phyloP scores from a whole-genome alignment of 2,888 invertebrate genomes.

The Pteria penguin region DNA sequence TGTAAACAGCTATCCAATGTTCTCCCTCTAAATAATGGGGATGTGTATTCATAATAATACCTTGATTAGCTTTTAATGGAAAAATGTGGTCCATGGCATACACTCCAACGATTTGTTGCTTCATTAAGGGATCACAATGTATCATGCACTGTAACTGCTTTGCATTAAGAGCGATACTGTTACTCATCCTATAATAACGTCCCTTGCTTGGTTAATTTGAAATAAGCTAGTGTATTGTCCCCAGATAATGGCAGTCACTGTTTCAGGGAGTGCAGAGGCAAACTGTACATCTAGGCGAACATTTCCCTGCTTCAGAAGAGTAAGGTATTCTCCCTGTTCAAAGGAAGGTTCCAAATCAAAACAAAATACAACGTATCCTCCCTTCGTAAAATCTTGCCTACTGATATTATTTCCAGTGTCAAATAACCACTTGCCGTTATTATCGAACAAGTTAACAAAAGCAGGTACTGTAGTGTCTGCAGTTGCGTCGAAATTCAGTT shows the following conservation, averaged over 20 bases:
- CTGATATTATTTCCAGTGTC: conserved; percentile 32
- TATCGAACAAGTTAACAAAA: conserved; percentile 35
- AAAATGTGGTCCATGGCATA: conserved; percentile 17
- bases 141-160: conserved; percentile 20
- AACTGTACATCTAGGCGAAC: conserved; percentile 28
- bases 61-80: background rate
- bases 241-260: conserved; percentile 14
- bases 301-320: conserved; percentile 33
- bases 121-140: conserved; percentile 14
- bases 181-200: conserved; percentile 1
- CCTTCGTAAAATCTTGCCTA: conserved; percentile 8
- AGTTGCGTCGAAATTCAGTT: conserved; percentile 31
- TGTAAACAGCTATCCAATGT: conserved; percentile 26
- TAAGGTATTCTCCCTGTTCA: conserved; percentile 2
- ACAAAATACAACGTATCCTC: conserved; percentile 21
- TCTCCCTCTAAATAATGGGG: background rate
- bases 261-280: conserved; percentile 1
- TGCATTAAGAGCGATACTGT: background rate
- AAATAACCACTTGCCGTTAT: conserved; percentile 35
- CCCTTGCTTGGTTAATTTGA: conserved; percentile 14
- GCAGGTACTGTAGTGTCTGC: conserved; percentile 30
- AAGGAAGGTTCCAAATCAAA: conserved; percentile 31
- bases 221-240: conserved; percentile 14
- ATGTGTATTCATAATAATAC: conserved; percentile 28
- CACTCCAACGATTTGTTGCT: conserved; percentile 1